Conservation (phyloP, 1,140 invertebrate species). For the Sarcophaga bullata region DNA sequence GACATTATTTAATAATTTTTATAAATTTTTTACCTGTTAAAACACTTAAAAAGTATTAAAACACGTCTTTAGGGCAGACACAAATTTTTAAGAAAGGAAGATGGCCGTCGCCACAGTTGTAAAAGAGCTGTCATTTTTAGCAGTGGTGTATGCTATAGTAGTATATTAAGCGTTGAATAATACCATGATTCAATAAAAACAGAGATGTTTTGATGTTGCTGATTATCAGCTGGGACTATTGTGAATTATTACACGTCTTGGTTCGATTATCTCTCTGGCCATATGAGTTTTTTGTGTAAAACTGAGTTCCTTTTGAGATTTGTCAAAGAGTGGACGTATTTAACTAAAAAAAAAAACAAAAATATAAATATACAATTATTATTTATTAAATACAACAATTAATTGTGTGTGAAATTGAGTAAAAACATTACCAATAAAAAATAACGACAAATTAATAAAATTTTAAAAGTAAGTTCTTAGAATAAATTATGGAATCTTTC, state of each 20-base stretch:
- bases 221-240: no score
- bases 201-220: neutral
- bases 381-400: conserved; percentile 9
- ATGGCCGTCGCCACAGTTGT: conserved; percentile 25
- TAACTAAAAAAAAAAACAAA: neutral
- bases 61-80: conserved; percentile 63
- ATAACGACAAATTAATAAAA: neutral
- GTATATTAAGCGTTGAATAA: neutral
- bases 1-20: conserved; percentile 39
- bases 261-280: no score
- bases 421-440: neutral
- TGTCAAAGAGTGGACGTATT: conserved; percentile 9
- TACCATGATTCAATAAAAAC: neutral
- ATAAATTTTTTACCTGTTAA: conserved; percentile 60
- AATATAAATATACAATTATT: neutral
- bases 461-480: neutral
- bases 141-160: neutral
- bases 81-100: conserved; percentile 61
- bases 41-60: conserved; percentile 65
- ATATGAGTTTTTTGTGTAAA: neutral
- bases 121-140: conserved; percentile 8
- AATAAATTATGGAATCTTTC: neutral
- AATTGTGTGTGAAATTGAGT: neutral
- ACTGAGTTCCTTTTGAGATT: conserved; percentile 17
- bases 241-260: no score